Evolutionary conservation across 2,888 invertebrate species (phyloP), one percentile per base, ranked within the genome.

Genomic region (Cylloceria caligata): DNA sequence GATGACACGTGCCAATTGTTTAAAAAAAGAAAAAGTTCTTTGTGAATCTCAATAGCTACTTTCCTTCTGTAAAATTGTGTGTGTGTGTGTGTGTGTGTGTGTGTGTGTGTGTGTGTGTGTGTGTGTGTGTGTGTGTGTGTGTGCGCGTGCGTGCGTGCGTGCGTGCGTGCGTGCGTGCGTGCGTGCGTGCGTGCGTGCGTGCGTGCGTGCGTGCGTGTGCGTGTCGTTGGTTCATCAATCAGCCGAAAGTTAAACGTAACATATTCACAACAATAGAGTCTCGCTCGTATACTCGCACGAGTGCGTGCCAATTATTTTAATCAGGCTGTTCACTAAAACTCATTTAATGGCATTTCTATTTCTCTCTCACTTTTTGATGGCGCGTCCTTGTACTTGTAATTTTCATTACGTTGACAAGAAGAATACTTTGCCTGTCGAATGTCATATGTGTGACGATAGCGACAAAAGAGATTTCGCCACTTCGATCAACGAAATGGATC

Each of bases 401-500:
- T 55, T 69, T 55, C 16, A 69, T 11, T 21, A 21, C 11, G 67
- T 39, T 24, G 36, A 52, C 24, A 27, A 68, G 52, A 19, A 34
- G 3, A 21, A 36, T 30, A 34, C 34, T 57, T 57, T n/a, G 27
- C 55, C 34, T 16, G 34, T n/a, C 57, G n/a, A 57, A 5, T 57
- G 34, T 30, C 7, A 16, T 30, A 6, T 16, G n/a, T n/a, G n/a
- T n/a, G n/a, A n/a, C n/a, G n/a, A n/a, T n/a, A n/a, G n/a, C n/a
- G 30, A 11, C 55, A n/a, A 16, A 3, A 27, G 36, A 52, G 24
- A 74, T 74, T 74, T 65, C 64, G 55, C 42, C 74, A 65, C 13
- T 65, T 74, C 52, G 64, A 74, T 24, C 64, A 65, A 75, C 65
- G 16, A 67, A 75, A 55, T 65, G 57, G 65, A 67, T 65, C 65